These are phyloP conservation scores for Erythrolamprus reginae DNA, from an alignment of 2,113 vertebrate species.

Conservation along the genomic window DNA sequence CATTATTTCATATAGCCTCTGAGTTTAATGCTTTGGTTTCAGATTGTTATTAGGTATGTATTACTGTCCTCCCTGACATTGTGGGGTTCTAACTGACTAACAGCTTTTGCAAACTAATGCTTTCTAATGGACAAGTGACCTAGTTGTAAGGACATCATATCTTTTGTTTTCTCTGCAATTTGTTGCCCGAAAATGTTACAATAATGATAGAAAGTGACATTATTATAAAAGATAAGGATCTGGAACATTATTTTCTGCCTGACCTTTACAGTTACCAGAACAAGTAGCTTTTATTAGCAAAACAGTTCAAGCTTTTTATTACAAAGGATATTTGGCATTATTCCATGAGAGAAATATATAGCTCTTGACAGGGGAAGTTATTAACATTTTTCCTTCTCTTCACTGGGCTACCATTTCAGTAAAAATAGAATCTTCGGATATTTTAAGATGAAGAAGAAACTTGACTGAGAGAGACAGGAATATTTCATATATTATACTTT, in stretches of 20 bases:
- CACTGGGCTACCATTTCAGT: constrained; percentile 56
- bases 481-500: constrained; percentile 39
- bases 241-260: constrained; percentile 71
- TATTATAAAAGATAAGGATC: constrained; percentile 73
- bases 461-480: constrained; percentile 49
- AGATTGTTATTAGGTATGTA: constrained; percentile 73
- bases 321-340: constrained; percentile 60
- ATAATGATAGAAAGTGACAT: constrained; percentile 70
- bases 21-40: constrained; percentile 75
- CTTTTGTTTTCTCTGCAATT: constrained; percentile 62
- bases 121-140: constrained; percentile 52
- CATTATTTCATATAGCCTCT: constrained; percentile 71
- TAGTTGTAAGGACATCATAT: constrained; percentile 56
- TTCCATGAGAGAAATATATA: constrained; percentile 48
- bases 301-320: constrained; percentile 66
- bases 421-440: constrained; percentile 52
- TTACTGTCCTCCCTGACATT: constrained; percentile 72
- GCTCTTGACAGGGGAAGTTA: constrained; percentile 61
- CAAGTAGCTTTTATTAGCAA: constrained; percentile 64
- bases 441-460: constrained; percentile 50
- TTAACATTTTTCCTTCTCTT: constrained; percentile 55
- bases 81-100: constrained; percentile 73
- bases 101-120: constrained; percentile 58
- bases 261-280: constrained; percentile 71
- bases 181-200: constrained; percentile 65